phyloP scores from a whole-genome alignment of 2,888 invertebrate species.

The Ochropleura plecta region DNA sequence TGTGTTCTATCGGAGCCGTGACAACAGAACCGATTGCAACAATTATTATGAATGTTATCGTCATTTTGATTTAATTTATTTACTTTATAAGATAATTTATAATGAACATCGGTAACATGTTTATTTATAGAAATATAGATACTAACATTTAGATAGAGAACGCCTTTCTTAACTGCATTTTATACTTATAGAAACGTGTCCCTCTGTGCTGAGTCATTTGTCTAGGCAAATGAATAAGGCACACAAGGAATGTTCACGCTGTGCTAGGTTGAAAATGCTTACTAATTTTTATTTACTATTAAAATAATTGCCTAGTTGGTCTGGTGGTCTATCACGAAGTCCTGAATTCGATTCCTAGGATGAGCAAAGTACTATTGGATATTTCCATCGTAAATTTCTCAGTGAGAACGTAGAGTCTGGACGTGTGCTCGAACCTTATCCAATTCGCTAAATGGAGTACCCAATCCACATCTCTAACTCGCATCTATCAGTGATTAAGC shows the following conservation, averaged over 20 bases:
- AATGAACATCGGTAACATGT: conserved; percentile 5
- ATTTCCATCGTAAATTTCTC: too few relatives aligned
- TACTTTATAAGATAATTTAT: conserved; percentile 9
- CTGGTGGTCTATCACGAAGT: too few relatives aligned
- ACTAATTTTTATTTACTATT: too few relatives aligned
- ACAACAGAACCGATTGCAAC: conserved; percentile 18
- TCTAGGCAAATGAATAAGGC: neutral
- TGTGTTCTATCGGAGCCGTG: conserved; percentile 25
- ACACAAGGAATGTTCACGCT: neutral
- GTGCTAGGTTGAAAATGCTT: neutral
- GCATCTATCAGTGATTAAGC: too few relatives aligned
- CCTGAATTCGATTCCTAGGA: too few relatives aligned
- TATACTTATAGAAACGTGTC: conserved; percentile 28
- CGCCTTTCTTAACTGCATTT: conserved; percentile 8
- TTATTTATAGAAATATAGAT: conserved; percentile 34
- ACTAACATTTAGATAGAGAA: neutral
- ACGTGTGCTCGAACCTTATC: too few relatives aligned
- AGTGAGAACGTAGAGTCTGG: too few relatives aligned
- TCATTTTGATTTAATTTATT: conserved; percentile 45
- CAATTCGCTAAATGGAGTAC: too few relatives aligned
- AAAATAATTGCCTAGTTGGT: too few relatives aligned
- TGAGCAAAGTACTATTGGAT: too few relatives aligned
- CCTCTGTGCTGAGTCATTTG: neutral
- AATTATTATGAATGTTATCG: conserved; percentile 39
- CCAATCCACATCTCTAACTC: too few relatives aligned